These are phyloP conservation scores for Neotoma lepida DNA, from an alignment of 2,113 vertebrate species.

Conservation along the genomic window DNA sequence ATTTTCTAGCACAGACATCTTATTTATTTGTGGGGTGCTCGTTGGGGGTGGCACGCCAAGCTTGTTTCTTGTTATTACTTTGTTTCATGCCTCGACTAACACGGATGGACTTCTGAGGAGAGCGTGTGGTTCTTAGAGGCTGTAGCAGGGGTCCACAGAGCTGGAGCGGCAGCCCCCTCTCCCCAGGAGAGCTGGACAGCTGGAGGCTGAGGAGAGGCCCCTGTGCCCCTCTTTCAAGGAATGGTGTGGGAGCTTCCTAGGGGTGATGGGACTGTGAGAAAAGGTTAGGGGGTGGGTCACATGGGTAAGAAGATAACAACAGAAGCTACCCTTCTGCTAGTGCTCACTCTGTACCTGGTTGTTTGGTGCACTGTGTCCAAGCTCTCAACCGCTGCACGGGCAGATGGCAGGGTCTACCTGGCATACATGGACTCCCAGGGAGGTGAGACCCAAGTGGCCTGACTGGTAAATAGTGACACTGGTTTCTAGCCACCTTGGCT, in stretches of 20 bases:
- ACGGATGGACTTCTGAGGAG: fast-evolving
- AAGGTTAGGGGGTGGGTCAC: too few relatives aligned
- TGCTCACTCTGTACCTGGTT: fast-evolving
- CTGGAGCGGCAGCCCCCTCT: background rate
- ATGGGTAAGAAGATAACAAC: background rate
- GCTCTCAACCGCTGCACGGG: too few relatives aligned
- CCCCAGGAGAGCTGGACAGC: fast-evolving
- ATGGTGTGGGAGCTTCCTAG: background rate
- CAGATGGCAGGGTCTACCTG: background rate
- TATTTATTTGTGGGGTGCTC: slow-evolving; percentile 28
- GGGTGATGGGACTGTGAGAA: too few relatives aligned
- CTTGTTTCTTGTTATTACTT: slow-evolving; percentile 57
- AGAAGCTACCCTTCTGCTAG: fast-evolving
- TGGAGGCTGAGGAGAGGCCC: fast-evolving
- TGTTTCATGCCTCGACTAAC: slow-evolving; percentile 32
- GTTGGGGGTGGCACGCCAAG: background rate
- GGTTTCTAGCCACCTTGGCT: background rate
- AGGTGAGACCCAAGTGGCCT: background rate
- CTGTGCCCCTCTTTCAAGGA: background rate
- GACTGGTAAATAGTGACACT: background rate
- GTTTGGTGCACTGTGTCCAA: fast-evolving
- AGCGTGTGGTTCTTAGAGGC: background rate
- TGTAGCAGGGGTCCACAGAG: background rate
- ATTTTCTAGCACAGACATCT: slow-evolving; percentile 49
- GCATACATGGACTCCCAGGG: background rate